phyloP scores from a whole-genome alignment of 2,888 invertebrate genomes.

The Philereme transversata region DNA sequence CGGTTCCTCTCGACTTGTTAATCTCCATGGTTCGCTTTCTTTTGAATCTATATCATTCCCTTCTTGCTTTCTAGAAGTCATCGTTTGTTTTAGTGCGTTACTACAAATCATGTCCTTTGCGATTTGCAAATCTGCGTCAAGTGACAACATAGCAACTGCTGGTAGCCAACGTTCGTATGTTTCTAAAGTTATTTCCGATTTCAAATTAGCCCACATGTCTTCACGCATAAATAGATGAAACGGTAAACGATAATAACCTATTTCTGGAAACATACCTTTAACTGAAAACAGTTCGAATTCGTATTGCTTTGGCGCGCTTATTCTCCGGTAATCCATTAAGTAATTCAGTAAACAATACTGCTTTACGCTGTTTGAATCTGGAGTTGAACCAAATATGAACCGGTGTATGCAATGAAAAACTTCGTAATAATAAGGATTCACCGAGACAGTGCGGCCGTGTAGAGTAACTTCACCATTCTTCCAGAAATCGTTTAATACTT shows the following conservation, averaged over 20 bases:
- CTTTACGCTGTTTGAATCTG: constrained; percentile 60
- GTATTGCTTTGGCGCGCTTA: constrained; percentile 73
- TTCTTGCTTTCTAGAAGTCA: constrained; percentile 70
- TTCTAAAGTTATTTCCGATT: constrained; percentile 78
- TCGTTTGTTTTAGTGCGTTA: constrained; percentile 80
- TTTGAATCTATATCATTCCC: constrained; percentile 52
- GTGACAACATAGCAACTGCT: constrained; percentile 65
- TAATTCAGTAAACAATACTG: constrained; percentile 75
- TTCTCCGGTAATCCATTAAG: constrained; percentile 72
- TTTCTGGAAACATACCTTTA: constrained; percentile 80
- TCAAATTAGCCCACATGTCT: constrained; percentile 80
- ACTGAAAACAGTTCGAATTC: constrained; percentile 78
- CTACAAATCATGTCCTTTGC: constrained; percentile 82
- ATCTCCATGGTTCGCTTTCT: constrained; percentile 70
- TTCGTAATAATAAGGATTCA: constrained; percentile 80
- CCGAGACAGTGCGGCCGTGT: constrained; percentile 69
- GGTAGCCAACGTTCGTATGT: constrained; percentile 79
- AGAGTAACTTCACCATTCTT: constrained; percentile 76
- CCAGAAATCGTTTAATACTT: constrained; percentile 75
- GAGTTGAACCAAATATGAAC: constrained; percentile 58
- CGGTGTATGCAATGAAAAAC: constrained; percentile 73
- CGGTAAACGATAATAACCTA: constrained; percentile 76
- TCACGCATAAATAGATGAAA: constrained; percentile 78
- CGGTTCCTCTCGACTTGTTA: constrained; percentile 72
- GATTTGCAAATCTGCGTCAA: constrained; percentile 73